Conservation (phyloP, 2,888 invertebrate species). For the Patella depressa region DNA sequence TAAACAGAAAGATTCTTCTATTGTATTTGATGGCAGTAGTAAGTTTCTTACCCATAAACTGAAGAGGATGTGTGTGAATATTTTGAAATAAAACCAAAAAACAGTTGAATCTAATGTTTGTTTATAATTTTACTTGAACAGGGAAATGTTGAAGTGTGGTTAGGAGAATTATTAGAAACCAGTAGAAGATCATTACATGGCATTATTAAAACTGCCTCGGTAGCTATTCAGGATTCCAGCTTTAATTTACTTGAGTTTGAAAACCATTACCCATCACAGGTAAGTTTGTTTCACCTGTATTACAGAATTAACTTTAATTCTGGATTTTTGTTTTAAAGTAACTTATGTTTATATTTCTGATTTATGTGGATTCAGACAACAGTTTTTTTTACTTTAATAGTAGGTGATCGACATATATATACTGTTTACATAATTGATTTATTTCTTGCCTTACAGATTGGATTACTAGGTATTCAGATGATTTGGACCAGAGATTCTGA, state of each 20-base stretch:
- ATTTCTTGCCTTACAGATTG: conserved; percentile 73
- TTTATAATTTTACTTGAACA: conserved; percentile 34
- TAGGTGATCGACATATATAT: not conserved
- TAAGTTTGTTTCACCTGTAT: conserved; percentile 60
- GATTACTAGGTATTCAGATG: conserved; percentile 93
- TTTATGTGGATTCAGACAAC: not conserved
- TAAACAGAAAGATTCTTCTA: no score
- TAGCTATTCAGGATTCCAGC: conserved; percentile 86
- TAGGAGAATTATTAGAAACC: conserved; percentile 88
- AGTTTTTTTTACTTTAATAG: not conserved
- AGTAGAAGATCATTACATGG: conserved; percentile 91
- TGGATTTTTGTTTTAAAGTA: no score
- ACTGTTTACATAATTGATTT: not conserved
- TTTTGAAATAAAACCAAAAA: no score
- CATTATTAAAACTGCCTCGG: conserved; percentile 87
- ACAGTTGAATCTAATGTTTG: no score
- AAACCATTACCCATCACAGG: conserved; percentile 95
- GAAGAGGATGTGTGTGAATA: no score
- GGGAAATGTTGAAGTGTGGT: conserved; percentile 89
- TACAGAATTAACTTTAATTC: no score
- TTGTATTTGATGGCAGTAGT: no score
- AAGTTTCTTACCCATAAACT: no score
- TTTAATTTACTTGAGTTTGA: conserved; percentile 89
- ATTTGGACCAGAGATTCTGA: conserved; percentile 97
- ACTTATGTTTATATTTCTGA: not conserved